phyloP scores from a whole-genome alignment of 2,888 invertebrate genomes.

The Hydropsyche betteni region DNA sequence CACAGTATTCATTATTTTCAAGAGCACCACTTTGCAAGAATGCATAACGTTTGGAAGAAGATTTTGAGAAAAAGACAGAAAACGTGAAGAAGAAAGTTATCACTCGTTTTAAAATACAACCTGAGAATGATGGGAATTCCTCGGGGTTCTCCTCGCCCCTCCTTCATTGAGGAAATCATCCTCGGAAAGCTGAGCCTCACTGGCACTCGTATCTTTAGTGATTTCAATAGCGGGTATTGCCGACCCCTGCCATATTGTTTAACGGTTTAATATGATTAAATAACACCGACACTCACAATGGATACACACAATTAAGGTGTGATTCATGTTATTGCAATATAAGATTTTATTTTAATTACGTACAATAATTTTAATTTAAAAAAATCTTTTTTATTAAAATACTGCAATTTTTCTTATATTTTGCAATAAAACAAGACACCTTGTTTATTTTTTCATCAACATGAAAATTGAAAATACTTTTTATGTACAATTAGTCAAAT shows the following conservation, averaged over 20 bases:
- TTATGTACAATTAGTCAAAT: no score
- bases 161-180: conserved; percentile 66
- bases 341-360: neutral
- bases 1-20: conserved; percentile 3
- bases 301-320: neutral
- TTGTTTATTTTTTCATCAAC: neutral
- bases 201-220: conserved; percentile 80
- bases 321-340: neutral
- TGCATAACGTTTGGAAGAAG: neutral
- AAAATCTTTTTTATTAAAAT: neutral
- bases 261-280: conserved; percentile 8
- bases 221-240: conserved; percentile 76
- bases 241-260: conserved; percentile 53
- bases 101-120: conserved; percentile 62
- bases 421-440: conserved; percentile 13
- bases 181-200: conserved; percentile 72
- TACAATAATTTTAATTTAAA: neutral
- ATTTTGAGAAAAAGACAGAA: conserved; percentile 16
- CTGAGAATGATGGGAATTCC: conserved; percentile 66
- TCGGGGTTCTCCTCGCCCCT: conserved; percentile 58
- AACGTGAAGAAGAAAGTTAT: conserved; percentile 19
- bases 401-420: conserved; percentile 5
- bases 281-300: no score
- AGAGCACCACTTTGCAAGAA: conserved; percentile 13
- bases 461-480: neutral